Conservation (phyloP, 2,888 invertebrate species). For the Dryobotodes eremita region DNA sequence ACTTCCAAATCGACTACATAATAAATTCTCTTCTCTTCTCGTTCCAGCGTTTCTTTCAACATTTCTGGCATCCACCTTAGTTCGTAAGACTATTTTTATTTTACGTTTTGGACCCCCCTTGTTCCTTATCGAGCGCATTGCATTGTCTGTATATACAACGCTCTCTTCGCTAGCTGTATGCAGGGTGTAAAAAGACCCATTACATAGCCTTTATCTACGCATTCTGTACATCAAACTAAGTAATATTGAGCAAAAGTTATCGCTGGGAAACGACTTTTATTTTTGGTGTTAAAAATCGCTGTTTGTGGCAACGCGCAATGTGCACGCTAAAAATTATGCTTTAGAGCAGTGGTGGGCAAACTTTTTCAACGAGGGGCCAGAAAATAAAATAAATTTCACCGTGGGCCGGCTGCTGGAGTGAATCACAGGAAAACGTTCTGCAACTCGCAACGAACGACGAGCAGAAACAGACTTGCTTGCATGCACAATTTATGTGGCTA, state of each 20-base stretch:
- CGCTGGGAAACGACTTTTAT: not conserved
- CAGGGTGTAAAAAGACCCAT: not conserved
- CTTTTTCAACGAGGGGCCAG: too few relatives aligned
- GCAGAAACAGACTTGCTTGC: too few relatives aligned
- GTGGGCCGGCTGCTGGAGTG: too few relatives aligned
- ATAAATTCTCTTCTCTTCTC: conserved; percentile 76
- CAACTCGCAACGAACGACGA: too few relatives aligned
- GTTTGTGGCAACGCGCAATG: not conserved
- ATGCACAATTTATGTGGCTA: too few relatives aligned
- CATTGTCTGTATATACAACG: conserved; percentile 59
- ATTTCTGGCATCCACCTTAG: conserved; percentile 90
- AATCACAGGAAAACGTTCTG: too few relatives aligned
- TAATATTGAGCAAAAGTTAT: not conserved
- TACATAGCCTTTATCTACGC: not conserved
- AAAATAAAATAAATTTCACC: too few relatives aligned
- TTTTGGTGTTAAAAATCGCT: not conserved
- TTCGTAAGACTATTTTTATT: conserved; percentile 88
- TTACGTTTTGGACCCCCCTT: conserved; percentile 75
- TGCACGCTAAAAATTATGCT: too few relatives aligned
- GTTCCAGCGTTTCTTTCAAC: conserved; percentile 90
- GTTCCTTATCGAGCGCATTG: conserved; percentile 68
- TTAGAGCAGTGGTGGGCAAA: too few relatives aligned
- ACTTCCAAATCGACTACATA: conserved; percentile 23
- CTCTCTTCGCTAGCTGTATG: conserved; percentile 55
- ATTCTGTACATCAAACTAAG: not conserved